Conservation (phyloP, 2,113 vertebrate species). For the Sinocyclocheilus rhinocerous region DNA sequence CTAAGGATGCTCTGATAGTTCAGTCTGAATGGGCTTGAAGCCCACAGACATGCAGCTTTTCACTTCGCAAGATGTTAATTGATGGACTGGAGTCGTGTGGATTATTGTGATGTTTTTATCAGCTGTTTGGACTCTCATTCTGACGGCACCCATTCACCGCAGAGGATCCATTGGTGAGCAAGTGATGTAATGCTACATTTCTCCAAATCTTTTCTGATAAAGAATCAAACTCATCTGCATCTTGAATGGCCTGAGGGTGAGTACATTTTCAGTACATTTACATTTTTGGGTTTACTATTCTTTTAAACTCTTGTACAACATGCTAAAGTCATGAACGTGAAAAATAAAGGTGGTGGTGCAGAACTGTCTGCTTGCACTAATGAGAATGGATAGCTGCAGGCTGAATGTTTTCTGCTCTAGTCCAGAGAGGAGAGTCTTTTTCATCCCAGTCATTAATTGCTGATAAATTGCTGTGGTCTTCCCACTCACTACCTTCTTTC, state of each 20-base stretch:
- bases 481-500: not conserved
- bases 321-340: not conserved
- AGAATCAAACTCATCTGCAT: not conserved
- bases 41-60: not conserved
- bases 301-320: not conserved
- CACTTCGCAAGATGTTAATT: not conserved
- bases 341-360: not conserved
- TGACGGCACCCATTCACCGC: not conserved
- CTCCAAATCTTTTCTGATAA: not conserved
- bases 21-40: not conserved
- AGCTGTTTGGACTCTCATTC: no score
- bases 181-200: not conserved
- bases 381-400: conserved; percentile 52
- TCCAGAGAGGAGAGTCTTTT: conserved; percentile 25
- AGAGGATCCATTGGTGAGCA: not conserved
- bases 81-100: not conserved
- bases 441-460: conserved; percentile 50
- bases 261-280: not conserved
- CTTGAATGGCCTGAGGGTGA: not conserved
- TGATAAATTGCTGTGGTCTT: conserved; percentile 50
- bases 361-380: conserved; percentile 26
- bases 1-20: not conserved
- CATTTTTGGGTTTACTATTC: not conserved
- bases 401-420: conserved; percentile 32
- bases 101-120: not conserved